phyloP scores from a whole-genome alignment of 2,113 vertebrate species.

The Mionectes macconnelli region DNA sequence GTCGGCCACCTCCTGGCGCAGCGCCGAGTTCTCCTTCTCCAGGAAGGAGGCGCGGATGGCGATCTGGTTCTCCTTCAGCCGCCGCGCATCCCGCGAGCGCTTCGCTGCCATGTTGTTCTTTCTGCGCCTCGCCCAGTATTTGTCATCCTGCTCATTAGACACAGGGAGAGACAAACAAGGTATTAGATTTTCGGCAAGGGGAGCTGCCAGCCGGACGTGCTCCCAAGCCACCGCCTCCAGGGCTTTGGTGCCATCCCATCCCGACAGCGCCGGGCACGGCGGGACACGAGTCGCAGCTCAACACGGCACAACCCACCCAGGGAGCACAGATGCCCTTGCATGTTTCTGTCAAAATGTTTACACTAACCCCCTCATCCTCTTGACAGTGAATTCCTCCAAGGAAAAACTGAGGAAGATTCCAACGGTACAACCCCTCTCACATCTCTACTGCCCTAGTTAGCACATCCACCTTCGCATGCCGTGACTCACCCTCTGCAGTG shows the following conservation, averaged over 20 bases:
- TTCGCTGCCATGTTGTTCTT: constrained; percentile 99
- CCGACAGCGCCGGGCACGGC: background rate
- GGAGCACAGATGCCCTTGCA: background rate
- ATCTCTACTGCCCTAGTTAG: background rate
- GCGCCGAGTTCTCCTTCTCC: constrained; percentile 95
- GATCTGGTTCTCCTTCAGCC: constrained; percentile 99
- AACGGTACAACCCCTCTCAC: background rate
- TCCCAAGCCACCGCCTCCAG: fast-evolving
- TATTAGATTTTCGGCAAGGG: constrained; percentile 68
- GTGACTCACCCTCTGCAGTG: background rate
- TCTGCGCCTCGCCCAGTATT: constrained; percentile 95
- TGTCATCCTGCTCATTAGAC: constrained; percentile 90
- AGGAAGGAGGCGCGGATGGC: constrained; percentile 94
- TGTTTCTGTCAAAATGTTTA: background rate
- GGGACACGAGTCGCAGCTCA: fast-evolving
- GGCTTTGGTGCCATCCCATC: fast-evolving
- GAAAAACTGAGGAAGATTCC: background rate
- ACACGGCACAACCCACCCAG: fast-evolving
- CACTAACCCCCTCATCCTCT: background rate
- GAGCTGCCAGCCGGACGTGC: background rate
- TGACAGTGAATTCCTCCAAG: background rate
- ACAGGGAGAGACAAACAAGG: constrained; percentile 47
- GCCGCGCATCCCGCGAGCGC: constrained; percentile 90
- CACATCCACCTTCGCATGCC: background rate
- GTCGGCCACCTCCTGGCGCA: constrained; percentile 92